These are phyloP conservation scores for Paramormyrops hopkinsi DNA, from an alignment of 2,797 vertebrate species.

Conservation along the genomic window DNA sequence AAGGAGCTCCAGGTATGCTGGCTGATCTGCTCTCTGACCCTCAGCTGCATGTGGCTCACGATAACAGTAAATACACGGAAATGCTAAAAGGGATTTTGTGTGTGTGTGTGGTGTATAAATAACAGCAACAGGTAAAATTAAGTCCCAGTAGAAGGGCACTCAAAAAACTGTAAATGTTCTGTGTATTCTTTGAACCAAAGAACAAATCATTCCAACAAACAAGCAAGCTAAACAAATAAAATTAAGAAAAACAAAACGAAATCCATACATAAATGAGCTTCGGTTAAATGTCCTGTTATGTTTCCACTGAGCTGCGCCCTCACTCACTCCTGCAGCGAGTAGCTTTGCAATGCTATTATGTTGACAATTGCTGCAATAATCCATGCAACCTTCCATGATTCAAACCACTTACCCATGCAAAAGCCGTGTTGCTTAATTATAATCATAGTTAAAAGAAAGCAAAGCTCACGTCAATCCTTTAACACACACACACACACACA, in stretches of 20 bases:
- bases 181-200: neutral
- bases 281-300: neutral
- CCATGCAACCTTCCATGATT: neutral
- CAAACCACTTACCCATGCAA: neutral
- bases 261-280: neutral
- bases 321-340: neutral
- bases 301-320: neutral
- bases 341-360: neutral
- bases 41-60: neutral
- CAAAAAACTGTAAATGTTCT: neutral
- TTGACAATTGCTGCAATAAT: neutral
- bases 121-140: neutral
- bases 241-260: neutral
- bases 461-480: neutral
- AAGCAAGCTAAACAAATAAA: neutral
- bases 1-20: neutral
- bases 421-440: neutral
- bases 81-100: neutral
- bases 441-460: neutral
- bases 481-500: neutral
- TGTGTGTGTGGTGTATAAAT: neutral
- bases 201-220: neutral
- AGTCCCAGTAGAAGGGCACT: neutral
- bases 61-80: neutral
- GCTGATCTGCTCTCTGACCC: neutral